A percentile compares a stretch with the other conserved stretches of the same genome.
phyloP scores from a whole-genome alignment of 2,888 invertebrate species.

The Synanthedon andrenaeformis region DNA sequence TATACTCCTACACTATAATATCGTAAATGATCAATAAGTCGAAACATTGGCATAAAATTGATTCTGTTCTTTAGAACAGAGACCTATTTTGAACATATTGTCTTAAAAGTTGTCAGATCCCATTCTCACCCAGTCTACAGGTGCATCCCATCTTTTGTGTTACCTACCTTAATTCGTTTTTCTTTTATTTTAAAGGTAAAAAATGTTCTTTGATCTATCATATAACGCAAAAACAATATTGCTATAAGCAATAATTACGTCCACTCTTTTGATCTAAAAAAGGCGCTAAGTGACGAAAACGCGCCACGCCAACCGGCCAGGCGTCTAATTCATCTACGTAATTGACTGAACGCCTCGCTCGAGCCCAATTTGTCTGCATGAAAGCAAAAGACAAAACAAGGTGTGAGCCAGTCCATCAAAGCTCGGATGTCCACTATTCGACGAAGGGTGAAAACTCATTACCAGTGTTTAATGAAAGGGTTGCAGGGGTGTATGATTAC shows the following conservation, averaged over 20 bases:
- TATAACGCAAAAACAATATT: too few species aligned
- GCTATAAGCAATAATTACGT: neutral
- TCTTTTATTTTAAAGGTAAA: too few species aligned
- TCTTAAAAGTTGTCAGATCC: too few species aligned
- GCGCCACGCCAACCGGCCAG: constrained; percentile 3
- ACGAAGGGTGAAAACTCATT: constrained; percentile 67
- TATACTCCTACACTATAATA: too few species aligned
- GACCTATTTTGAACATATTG: too few species aligned
- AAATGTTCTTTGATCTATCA: too few species aligned
- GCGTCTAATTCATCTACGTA: constrained; percentile 18
- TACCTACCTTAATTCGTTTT: too few species aligned
- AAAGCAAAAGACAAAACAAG: constrained; percentile 49
- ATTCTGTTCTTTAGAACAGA: too few species aligned
- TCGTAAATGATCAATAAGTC: too few species aligned
- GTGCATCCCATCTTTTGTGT: too few species aligned
- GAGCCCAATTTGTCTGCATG: constrained; percentile 35
- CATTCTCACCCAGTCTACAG: too few species aligned
- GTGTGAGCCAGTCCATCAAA: constrained; percentile 36
- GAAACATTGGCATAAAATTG: too few species aligned
- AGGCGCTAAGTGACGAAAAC: neutral
- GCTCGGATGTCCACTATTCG: constrained; percentile 60
- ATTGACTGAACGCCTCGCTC: constrained; percentile 31
- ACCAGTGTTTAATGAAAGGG: constrained; percentile 64
- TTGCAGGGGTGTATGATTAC: constrained; percentile 59
- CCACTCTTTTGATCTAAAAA: neutral